phyloP scores from a whole-genome alignment of 35 echinoderm and acorn worm genomes.

The Ophioderma brevispina region DNA sequence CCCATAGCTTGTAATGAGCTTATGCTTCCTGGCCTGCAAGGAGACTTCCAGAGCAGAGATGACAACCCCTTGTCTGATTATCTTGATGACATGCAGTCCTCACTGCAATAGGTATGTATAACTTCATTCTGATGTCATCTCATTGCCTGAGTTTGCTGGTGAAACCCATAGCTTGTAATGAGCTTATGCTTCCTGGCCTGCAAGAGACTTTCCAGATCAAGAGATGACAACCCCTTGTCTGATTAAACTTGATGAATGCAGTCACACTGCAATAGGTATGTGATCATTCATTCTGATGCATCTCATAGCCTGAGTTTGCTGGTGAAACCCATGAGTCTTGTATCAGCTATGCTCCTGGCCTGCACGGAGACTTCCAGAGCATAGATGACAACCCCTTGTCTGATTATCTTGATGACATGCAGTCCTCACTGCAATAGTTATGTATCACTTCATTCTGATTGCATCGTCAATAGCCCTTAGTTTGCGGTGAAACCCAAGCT shows the following conservation, averaged over 20 bases:
- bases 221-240: slow-evolving; percentile 12
- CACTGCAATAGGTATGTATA: slow-evolving; percentile 39
- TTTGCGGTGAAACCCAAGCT: slow-evolving; percentile 78
- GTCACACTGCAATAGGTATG: slow-evolving; percentile 28
- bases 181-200: slow-evolving; percentile 75
- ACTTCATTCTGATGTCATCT: slow-evolving; percentile 84
- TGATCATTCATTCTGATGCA: slow-evolving; percentile 78
- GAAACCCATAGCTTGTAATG: slow-evolving; percentile 82
- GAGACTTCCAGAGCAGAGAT: neutral
- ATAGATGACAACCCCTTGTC: slow-evolving; percentile 12
- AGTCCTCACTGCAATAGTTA: slow-evolving; percentile 26
- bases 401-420: slow-evolving; percentile 20
- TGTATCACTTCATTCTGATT: slow-evolving; percentile 75
- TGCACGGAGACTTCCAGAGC: slow-evolving; percentile 1
- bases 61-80: slow-evolving; percentile 34
- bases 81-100: neutral
- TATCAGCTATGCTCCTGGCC: slow-evolving; percentile 65
- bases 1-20: slow-evolving; percentile 85
- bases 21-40: slow-evolving; percentile 58
- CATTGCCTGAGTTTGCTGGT: slow-evolving; percentile 64
- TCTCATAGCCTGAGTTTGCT: slow-evolving; percentile 65
- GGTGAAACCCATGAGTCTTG: slow-evolving; percentile 80
- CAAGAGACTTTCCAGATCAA: neutral
- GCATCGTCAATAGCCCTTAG: slow-evolving; percentile 80
- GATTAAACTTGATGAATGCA: slow-evolving; percentile 3